These are phyloP conservation scores for Macroteleia sp. DNA, from an alignment of 2,888 invertebrate genomes.

Conservation along the genomic window DNA sequence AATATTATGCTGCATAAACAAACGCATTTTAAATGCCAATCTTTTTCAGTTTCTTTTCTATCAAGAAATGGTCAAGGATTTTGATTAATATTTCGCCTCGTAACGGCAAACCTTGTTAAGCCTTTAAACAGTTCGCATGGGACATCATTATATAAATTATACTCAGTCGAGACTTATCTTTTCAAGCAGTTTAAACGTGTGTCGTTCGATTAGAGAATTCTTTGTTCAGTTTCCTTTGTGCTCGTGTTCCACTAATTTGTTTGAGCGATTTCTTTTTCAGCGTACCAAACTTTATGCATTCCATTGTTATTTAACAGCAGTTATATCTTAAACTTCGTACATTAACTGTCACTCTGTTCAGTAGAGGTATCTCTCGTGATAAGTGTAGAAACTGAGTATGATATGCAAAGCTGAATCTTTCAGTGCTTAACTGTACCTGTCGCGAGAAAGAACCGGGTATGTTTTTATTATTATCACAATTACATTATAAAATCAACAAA, in stretches of 20 bases:
- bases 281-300: too few relatives aligned
- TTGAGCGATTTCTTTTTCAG: too few relatives aligned
- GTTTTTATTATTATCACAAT: too few relatives aligned
- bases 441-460: too few relatives aligned
- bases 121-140: constrained; percentile 14
- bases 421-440: too few relatives aligned
- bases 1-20: background rate
- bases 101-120: constrained; percentile 13
- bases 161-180: constrained; percentile 34
- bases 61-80: constrained; percentile 14
- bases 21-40: background rate
- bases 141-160: constrained; percentile 22
- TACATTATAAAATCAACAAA: too few relatives aligned
- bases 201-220: constrained; percentile 8
- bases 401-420: too few relatives aligned
- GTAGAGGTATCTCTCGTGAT: too few relatives aligned
- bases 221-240: constrained; percentile 1
- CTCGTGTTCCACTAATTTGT: constrained; percentile 10
- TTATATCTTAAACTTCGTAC: too few relatives aligned
- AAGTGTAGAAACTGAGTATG: too few relatives aligned
- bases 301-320: too few relatives aligned
- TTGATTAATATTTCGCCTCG: constrained; percentile 14
- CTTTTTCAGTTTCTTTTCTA: background rate
- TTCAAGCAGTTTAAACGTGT: constrained; percentile 12
- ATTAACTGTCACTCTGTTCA: too few relatives aligned